A percentile compares a stretch with the other conserved stretches of the same genome.
Evolutionary conservation across 1,140 invertebrate species (phyloP).

Genomic region (Temnothorax nylanderi): DNA sequence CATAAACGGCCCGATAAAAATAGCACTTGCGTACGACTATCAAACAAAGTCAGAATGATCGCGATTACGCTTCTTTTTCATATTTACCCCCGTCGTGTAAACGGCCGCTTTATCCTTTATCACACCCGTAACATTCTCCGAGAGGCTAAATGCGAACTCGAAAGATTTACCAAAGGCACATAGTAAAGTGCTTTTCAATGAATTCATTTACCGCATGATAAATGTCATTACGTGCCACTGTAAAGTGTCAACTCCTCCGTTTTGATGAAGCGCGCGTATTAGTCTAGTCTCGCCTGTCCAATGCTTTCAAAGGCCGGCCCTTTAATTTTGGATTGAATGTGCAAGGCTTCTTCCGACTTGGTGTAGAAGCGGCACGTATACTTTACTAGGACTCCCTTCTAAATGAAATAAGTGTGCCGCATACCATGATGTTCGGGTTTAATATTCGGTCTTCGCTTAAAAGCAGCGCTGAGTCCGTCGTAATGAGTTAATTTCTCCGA

Average conservation of each 20-base stretch:
- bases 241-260: not conserved
- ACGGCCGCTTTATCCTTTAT: not conserved
- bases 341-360: conserved; percentile 23
- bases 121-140: not conserved
- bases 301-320: not conserved
- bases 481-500: not conserved
- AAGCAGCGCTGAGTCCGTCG: not conserved
- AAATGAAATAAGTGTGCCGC: conserved; percentile 29
- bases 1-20: conserved; percentile 6
- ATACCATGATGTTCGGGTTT: not conserved
- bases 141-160: not conserved
- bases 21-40: not conserved
- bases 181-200: conserved; percentile 2
- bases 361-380: conserved; percentile 16
- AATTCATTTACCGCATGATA: conserved; percentile 50
- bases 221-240: conserved; percentile 16
- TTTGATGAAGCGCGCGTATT: not conserved
- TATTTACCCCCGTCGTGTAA: not conserved
- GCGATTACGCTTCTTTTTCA: not conserved
- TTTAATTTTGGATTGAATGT: conserved; percentile 50
- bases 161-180: not conserved
- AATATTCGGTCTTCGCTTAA: conserved; percentile 25
- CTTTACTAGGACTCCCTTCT: not conserved
- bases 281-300: not conserved
- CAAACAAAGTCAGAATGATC: not conserved